These are phyloP conservation scores for Amblyjoppa fuscipennis DNA, from an alignment of 2,888 invertebrate species.

Conservation along the genomic window DNA sequence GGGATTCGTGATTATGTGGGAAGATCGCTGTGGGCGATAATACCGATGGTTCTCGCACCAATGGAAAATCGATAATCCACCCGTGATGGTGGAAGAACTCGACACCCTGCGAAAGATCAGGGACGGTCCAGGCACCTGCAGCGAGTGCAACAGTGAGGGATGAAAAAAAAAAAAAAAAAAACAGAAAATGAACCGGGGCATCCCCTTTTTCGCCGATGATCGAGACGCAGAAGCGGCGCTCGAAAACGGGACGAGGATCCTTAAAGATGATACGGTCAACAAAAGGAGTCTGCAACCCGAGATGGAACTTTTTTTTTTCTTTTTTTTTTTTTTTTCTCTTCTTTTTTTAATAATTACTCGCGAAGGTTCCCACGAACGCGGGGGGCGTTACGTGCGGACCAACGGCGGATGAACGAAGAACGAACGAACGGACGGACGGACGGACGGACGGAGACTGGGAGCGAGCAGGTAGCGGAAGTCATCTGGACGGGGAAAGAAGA, in stretches of 20 bases:
- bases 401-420: conserved; percentile 71
- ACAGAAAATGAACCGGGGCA: conserved; percentile 49
- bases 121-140: conserved; percentile 62
- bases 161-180: conserved; percentile 32
- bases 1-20: conserved; percentile 36
- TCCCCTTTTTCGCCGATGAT: conserved; percentile 61
- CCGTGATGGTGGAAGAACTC: conserved; percentile 49
- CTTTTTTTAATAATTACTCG: conserved; percentile 83
- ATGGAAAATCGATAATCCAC: conserved; percentile 64
- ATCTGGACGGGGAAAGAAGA: conserved; percentile 78
- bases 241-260: conserved; percentile 77
- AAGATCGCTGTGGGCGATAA: conserved; percentile 54
- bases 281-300: conserved; percentile 81
- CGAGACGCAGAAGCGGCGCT: conserved; percentile 62
- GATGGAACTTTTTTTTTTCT: conserved; percentile 74
- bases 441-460: conserved; percentile 76
- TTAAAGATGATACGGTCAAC: conserved; percentile 84
- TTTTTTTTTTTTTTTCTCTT: conserved; percentile 73
- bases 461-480: conserved; percentile 84
- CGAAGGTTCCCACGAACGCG: conserved; percentile 84
- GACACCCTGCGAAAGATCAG: conserved; percentile 65
- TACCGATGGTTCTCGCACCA: conserved; percentile 51
- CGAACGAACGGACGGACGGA: conserved; percentile 51
- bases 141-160: conserved; percentile 27
- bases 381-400: conserved; percentile 83